Conservation (phyloP, 2,888 invertebrate genomes). For the Sarcophaga variegata region DNA sequence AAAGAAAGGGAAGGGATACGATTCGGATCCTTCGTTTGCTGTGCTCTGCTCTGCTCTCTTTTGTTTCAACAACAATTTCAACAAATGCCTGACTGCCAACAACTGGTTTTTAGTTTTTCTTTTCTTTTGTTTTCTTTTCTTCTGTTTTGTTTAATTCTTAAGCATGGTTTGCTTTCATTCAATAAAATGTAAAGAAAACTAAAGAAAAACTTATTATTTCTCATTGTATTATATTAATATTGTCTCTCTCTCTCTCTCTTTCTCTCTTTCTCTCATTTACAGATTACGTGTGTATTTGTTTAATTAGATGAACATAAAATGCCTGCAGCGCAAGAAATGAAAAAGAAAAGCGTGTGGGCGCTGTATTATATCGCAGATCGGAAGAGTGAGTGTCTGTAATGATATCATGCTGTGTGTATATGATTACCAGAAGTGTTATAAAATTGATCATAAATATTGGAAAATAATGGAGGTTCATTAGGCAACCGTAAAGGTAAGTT, state of each 20-base stretch:
- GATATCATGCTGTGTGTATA: too few relatives aligned
- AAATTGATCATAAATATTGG: conserved; percentile 7
- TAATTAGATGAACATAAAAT: conserved; percentile 49
- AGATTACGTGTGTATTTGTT: conserved; percentile 20
- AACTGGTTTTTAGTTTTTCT: conserved; percentile 37
- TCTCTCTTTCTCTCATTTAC: neutral
- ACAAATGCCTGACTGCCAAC: neutral
- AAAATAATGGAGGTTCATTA: neutral
- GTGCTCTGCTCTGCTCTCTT: conserved; percentile 10
- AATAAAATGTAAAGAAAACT: too few relatives aligned
- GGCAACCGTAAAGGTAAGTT: neutral
- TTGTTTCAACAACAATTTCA: neutral
- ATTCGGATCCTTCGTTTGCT: neutral
- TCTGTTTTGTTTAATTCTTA: neutral
- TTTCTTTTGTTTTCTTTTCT: conserved; percentile 2
- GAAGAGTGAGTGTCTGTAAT: too few relatives aligned
- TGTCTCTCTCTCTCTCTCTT: neutral
- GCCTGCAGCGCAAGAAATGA: neutral
- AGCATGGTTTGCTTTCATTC: too few relatives aligned
- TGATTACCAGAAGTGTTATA: conserved; percentile 8
- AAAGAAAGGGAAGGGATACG: conserved; percentile 1
- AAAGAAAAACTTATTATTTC: too few relatives aligned
- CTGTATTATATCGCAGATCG: too few relatives aligned
- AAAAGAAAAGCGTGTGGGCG: neutral
- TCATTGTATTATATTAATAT: neutral